Conservation (phyloP, 2,888 invertebrate genomes). For the Lepidonotus clava region DNA sequence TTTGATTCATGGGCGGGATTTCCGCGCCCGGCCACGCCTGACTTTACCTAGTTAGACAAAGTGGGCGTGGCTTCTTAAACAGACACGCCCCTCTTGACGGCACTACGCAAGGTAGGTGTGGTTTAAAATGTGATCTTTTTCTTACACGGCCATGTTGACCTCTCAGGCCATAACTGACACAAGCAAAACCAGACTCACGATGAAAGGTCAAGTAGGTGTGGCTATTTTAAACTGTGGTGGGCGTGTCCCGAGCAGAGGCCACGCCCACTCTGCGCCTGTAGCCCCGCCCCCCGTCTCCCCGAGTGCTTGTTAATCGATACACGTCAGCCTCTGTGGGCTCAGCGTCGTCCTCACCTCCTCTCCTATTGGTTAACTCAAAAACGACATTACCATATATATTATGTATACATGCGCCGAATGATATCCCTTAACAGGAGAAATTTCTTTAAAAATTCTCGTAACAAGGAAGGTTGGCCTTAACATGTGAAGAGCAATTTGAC, state of each 20-base stretch:
- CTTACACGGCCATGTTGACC: no score
- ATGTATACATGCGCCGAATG: no score
- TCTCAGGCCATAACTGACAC: no score
- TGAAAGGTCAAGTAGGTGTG: no score
- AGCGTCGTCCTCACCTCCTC: not conserved
- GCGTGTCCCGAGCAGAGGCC: not conserved
- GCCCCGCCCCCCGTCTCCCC: slow-evolving; percentile 11
- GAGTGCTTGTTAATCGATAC: slow-evolving; percentile 40
- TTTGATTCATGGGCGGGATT: not conserved
- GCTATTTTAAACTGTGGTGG: no score
- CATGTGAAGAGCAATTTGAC: not conserved
- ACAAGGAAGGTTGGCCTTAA: not conserved
- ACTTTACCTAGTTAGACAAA: not conserved
- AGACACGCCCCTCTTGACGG: no score
- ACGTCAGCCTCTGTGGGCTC: slow-evolving; percentile 7
- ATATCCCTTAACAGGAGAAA: not conserved
- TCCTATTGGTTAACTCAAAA: slow-evolving; percentile 12
- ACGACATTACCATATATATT: not conserved
- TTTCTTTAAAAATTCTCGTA: no score
- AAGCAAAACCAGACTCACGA: no score
- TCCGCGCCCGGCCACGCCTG: not conserved
- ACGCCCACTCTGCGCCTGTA: not conserved
- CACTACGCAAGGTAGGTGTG: no score
- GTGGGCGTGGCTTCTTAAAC: no score
- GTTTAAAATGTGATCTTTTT: no score